Evolutionary conservation across 2,797 vertebrate genomes (phyloP), one percentile per base, ranked within the genome.

Genomic region (Lagorchestes hirsutus): DNA sequence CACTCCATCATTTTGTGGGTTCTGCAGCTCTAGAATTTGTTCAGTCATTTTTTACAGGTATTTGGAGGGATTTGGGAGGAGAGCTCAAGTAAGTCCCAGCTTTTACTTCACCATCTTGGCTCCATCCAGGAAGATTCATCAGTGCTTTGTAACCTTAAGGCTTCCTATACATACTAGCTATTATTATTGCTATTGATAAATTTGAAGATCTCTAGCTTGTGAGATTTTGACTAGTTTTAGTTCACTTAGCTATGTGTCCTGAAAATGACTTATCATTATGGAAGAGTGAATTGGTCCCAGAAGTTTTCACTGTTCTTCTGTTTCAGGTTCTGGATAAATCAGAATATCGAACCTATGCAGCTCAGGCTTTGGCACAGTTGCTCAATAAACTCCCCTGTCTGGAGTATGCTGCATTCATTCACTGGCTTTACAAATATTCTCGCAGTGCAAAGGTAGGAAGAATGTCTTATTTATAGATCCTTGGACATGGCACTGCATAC

Each of bases 241-340:
- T 1, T 24, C 92, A 0, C 1, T 9, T 93, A 62, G 22, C 5
- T 22, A 1, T 50, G 1, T 31, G 9, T 24, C 50, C 94, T 55
- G 94, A 91, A n/a, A 95, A 93, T 0, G 92, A 58, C 40, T 90
- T 55, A 13, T 90, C 93, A n/a, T 8, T 16, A 22, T 93, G 18
- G 24, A n/a, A 54, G 54, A 1, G 0, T 56, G 11, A 34, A 0
- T 28, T 92, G 1, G 28, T 13, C 52, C n/a, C 1, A 50, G 90
- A 27, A 0, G 24, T 5, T 55, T 27, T 56, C 31, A 55, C 14
- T 93, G 57, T 50, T 82, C 92, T 95, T 98, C 62, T 95, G 12
- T 98, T 98, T 54, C 95, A 99, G 99, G 99, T 99, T 97, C 99
- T 99, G 91, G 99, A 99, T 97, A 99, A 99, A 97, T 98, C 98